phyloP scores from a whole-genome alignment of 2,113 vertebrate species.

The Alligator sinensis region DNA sequence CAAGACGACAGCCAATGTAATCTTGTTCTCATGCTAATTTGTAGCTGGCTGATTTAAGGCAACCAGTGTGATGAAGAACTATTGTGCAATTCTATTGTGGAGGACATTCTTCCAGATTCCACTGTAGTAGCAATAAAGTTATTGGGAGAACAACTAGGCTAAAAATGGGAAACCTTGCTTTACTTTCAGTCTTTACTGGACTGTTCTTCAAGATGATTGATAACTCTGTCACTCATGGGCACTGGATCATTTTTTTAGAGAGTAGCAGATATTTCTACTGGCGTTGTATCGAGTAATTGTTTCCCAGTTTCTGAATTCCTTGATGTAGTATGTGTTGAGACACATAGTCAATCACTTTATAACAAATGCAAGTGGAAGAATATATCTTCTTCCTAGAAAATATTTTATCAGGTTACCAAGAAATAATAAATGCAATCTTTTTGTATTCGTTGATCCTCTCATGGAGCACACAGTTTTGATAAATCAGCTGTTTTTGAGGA shows the following conservation, averaged over 20 bases:
- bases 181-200: background rate
- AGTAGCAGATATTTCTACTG: background rate
- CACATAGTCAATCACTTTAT: background rate
- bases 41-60: background rate
- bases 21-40: background rate
- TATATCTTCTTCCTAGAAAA: background rate
- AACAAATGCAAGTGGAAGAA: background rate
- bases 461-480: too few relatives aligned
- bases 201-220: background rate
- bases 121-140: background rate
- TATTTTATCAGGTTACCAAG: background rate
- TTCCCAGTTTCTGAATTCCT: background rate
- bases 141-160: background rate
- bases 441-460: background rate
- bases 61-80: background rate
- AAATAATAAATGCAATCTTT: background rate
- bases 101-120: background rate
- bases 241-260: background rate
- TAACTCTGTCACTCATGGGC: background rate
- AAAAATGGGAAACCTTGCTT: background rate
- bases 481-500: background rate
- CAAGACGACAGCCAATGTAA: background rate
- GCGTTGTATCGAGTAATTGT: background rate
- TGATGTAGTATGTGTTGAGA: background rate
- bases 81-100: background rate